Evolutionary conservation across 1,140 invertebrate species (phyloP), one percentile per base, ranked within the genome.

Genomic region (Ephestia elutella): DNA sequence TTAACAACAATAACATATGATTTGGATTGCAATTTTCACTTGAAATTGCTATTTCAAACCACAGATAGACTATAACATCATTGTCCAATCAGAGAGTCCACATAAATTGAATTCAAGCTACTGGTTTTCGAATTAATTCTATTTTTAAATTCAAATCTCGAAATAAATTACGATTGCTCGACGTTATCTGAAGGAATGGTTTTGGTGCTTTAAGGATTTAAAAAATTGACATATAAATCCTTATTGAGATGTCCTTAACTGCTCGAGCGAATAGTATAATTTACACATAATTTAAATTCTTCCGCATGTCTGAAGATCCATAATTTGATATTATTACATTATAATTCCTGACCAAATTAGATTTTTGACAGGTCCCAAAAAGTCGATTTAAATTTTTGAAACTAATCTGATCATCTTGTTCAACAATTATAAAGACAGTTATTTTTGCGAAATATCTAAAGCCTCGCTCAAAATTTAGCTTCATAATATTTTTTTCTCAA

Each of bases 1-100:
- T 44, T 44, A 44, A 44, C 38, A 44, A 44, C 38, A 44, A 44
- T 15, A 44, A 44, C 38, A 44, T 55, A 63, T 60, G 54, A 63
- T 66, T 59, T 44, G 54, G 58, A 59, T 57, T 56, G 68, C 68
- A 73, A 73, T 73, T 73, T 73, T 73, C 66, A 73, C 71, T 59
- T 71, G 49, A 64, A 65, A 63, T 71, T 63, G 62, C 35, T 35
- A 54, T 60, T 64, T n/a, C 55, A 49, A 66, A 70, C 65, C 68
- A 49, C 70, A 66, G 60, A 44, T 44, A 4, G 38, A 44, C 38
- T 13, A 10, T 17, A 44, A 44, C 5, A 15, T 44, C 7, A 3
- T 15, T 17, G 38, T 44, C 38, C 38, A 44, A 44, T 44, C 38
- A 44, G 38, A 44, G 38, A 44, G 15, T 44, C 38, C 38, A 15